Evolutionary conservation across 2,888 invertebrate species (phyloP).

Genomic region (Dryobota labecula): DNA sequence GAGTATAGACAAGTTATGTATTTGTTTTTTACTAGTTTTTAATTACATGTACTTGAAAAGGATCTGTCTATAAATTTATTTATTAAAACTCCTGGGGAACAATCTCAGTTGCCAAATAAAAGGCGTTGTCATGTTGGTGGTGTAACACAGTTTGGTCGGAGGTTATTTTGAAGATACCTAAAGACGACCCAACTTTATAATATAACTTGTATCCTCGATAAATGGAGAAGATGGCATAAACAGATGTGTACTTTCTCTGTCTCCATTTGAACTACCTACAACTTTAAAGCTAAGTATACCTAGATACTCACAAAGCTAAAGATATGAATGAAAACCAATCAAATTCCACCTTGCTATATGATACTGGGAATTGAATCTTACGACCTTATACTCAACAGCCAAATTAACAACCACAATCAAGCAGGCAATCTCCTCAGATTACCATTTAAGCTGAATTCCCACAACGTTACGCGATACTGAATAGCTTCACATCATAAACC

Average conservation of each 20-base stretch:
- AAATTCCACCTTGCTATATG: neutral
- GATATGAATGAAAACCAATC: neutral
- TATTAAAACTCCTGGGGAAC: neutral
- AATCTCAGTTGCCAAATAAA: neutral
- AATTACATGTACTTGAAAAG: neutral
- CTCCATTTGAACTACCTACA: neutral
- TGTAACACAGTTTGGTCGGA: neutral
- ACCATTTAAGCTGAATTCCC: constrained; percentile 30
- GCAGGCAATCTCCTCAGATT: constrained; percentile 29
- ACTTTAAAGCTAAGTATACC: no score
- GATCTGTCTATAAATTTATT: neutral
- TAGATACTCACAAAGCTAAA: neutral
- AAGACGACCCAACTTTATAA: no score
- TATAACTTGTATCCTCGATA: no score
- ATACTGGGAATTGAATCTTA: constrained; percentile 1
- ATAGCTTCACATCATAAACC: constrained; percentile 44
- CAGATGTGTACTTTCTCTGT: neutral
- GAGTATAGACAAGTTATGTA: neutral
- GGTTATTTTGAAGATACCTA: neutral
- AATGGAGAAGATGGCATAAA: neutral
- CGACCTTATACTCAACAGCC: constrained; percentile 4
- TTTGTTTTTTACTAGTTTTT: neutral
- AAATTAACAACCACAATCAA: constrained; percentile 34
- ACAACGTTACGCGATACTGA: constrained; percentile 45
- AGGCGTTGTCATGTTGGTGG: neutral